Evolutionary conservation across 2,888 invertebrate species (phyloP).

Genomic region (Drosophila paramelanica): DNA sequence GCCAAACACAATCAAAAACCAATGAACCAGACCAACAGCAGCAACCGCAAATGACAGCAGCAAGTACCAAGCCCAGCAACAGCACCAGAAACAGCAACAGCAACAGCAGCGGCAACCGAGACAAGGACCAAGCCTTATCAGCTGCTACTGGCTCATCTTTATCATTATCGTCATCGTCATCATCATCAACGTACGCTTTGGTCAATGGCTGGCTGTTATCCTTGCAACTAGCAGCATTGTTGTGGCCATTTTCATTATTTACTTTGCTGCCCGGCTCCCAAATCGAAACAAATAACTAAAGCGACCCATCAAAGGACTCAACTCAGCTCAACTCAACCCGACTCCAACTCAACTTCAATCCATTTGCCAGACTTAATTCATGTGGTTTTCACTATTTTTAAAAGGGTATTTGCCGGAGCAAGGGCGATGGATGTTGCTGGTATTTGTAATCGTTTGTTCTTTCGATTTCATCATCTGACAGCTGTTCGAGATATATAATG

Average conservation of each 20-base stretch:
- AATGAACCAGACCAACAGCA: slow-evolving; percentile 72
- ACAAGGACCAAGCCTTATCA: slow-evolving; percentile 27
- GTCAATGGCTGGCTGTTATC: slow-evolving; percentile 29
- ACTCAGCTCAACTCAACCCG: not conserved
- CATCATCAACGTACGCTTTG: slow-evolving; percentile 4
- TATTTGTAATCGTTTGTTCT: not conserved
- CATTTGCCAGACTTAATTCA: slow-evolving; percentile 37
- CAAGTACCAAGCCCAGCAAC: slow-evolving; percentile 11
- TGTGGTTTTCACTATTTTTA: slow-evolving; percentile 22
- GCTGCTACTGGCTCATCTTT: slow-evolving; percentile 5
- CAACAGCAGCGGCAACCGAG: not conserved
- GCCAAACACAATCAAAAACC: slow-evolving; percentile 76
- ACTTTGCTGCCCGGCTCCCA: slow-evolving; percentile 35
- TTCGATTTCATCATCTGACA: slow-evolving; percentile 9
- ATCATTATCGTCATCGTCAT: slow-evolving; percentile 5
- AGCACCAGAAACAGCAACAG: slow-evolving; percentile 11
- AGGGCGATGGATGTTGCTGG: not conserved
- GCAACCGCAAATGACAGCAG: slow-evolving; percentile 65
- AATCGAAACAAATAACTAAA: slow-evolving; percentile 55
- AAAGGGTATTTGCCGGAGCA: not conserved
- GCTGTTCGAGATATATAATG: not conserved
- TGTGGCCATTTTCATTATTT: slow-evolving; percentile 35
- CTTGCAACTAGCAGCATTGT: slow-evolving; percentile 27
- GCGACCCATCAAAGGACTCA: slow-evolving; percentile 31
- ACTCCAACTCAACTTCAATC: slow-evolving; percentile 10